Evolutionary conservation across 2,797 vertebrate genomes (phyloP).

Genomic region (Bradypodion pumilum): DNA sequence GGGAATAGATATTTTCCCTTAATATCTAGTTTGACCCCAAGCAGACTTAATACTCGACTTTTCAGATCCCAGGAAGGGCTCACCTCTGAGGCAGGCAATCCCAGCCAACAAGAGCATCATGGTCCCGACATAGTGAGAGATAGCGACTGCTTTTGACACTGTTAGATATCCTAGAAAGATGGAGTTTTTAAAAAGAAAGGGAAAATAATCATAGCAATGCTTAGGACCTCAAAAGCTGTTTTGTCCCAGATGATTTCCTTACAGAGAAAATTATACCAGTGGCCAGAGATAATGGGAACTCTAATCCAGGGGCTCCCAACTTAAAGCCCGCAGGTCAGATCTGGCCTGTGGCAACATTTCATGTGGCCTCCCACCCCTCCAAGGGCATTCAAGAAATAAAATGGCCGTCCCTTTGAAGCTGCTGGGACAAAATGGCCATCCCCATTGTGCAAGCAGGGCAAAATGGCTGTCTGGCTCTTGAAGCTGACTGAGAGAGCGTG

Average conservation of each 20-base stretch:
- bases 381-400: too few species aligned
- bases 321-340: too few species aligned
- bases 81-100: constrained; percentile 91
- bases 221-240: neutral
- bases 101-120: constrained; percentile 86
- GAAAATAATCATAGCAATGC: neutral
- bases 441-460: too few species aligned
- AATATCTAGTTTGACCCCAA: too few species aligned
- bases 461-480: too few species aligned
- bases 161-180: constrained; percentile 84
- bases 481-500: too few species aligned
- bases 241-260: neutral
- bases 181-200: neutral
- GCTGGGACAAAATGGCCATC: too few species aligned
- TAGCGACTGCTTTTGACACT: constrained; percentile 85
- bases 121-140: constrained; percentile 87
- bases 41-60: neutral
- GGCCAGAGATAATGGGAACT: neutral
- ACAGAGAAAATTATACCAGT: neutral
- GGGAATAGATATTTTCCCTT: too few species aligned
- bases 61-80: constrained; percentile 40
- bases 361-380: too few species aligned
- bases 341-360: too few species aligned
- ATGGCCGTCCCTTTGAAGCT: too few species aligned
- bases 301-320: too few species aligned